Base-by-base conservation (phyloP, 2,888 invertebrate genomes). In the Mystacides longicornis region DNA sequence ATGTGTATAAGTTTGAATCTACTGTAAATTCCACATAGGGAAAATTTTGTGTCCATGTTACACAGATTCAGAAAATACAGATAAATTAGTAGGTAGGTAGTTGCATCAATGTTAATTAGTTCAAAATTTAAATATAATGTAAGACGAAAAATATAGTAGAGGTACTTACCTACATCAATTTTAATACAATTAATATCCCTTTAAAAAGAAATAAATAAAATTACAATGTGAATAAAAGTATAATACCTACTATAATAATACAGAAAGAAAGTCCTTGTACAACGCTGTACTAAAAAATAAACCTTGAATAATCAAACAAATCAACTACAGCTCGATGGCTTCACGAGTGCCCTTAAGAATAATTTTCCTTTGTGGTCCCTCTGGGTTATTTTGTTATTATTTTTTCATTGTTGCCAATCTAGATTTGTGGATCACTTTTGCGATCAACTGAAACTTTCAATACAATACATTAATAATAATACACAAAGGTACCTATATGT, bases 251-350 rank as follows among this genome's bases (percentile, higher is more conserved):
- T n/a, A n/a, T n/a, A n/a, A n/a, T n/a, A n/a, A n/a, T n/a, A n/a
- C n/a, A n/a, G n/a, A n/a, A n/a, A n/a, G n/a, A n/a, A n/a, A n/a
- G n/a, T n/a, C n/a, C n/a, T n/a, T n/a, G n/a, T n/a, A n/a, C n/a
- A n/a, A n/a, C n/a, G n/a, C n/a, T n/a, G n/a, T n/a, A n/a, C 54
- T 52, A 51, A 58, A 49, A 60, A 57, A 55, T 33, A 56, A 51
- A 49, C 49, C 47, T 58, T 60, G 56, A 58, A 58, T 60, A 60
- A 58, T 60, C 60, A 60, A 58, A 58, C 56, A 54, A 56, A 60
- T 60, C 58, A 60, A 58, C 52, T 56, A 45, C 52, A 54, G 49
- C 56, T 56, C 56, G 51, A 49, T 60, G 56, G 51, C 56, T 60
- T 45, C 55, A 58, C 43, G 45, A 60, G 60, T 58, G 56, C 52